A percentile compares a stretch with the other conserved stretches of the same genome.
These are phyloP conservation scores for Halisarca cf. caerulea DNA, from an alignment of 37 sponge, comb jelly and placozoan species.

Conservation along the genomic window DNA sequence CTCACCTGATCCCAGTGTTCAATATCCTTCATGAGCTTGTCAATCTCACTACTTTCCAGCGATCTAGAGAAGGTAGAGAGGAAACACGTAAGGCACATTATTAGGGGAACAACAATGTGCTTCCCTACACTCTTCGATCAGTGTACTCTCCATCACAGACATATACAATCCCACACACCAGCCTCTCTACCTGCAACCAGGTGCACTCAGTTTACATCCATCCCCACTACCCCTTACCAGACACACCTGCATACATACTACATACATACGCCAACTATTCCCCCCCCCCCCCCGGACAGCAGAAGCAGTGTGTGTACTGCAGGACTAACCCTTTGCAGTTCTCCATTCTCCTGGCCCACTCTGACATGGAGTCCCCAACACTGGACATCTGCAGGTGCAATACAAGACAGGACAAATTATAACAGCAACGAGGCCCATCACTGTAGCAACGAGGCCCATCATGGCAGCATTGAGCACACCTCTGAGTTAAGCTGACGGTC, in stretches of 20 bases:
- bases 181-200: no score
- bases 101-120: no score
- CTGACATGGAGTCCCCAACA: neutral
- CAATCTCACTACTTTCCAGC: neutral
- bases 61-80: neutral
- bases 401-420: neutral
- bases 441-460: neutral
- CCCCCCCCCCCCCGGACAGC: neutral
- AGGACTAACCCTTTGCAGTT: neutral
- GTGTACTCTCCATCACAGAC: neutral
- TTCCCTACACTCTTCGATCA: neutral
- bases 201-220: neutral
- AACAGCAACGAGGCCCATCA: neutral
- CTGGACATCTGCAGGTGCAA: neutral
- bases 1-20: conserved; percentile 7
- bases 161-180: neutral
- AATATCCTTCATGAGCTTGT: neutral
- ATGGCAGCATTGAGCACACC: neutral
- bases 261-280: neutral
- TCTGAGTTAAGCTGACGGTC: neutral
- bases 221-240: neutral
- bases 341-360: neutral
- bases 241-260: neutral
- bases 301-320: neutral
- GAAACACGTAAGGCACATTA: no score